A percentile compares a stretch with the other conserved stretches of the same genome.
Evolutionary conservation across 2,888 invertebrate genomes (phyloP).

Genomic region (Meghimatium bilineatum): DNA sequence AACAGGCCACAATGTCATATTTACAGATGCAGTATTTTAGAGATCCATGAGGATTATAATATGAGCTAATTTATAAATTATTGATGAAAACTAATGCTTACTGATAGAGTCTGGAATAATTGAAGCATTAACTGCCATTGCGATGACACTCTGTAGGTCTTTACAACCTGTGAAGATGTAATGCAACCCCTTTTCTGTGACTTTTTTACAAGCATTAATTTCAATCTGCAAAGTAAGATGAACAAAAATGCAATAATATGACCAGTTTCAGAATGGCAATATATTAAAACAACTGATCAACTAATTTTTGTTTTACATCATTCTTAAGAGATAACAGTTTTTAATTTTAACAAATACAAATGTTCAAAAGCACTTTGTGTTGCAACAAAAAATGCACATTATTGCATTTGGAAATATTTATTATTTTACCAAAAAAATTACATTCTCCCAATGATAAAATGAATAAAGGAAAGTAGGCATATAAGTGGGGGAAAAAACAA

Average conservation of each 20-base stretch:
- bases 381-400: background rate
- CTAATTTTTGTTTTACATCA: background rate
- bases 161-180: slow-evolving; percentile 42
- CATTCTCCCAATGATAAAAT: background rate
- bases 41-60: too few species aligned
- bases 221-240: slow-evolving; percentile 54
- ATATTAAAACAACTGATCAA: background rate
- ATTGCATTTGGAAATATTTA: background rate
- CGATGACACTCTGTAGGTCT: slow-evolving; percentile 46
- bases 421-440: background rate
- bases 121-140: slow-evolving; percentile 47
- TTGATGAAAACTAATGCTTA: slow-evolving; percentile 19
- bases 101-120: slow-evolving; percentile 53
- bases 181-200: slow-evolving; percentile 63
- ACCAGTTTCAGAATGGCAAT: background rate
- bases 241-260: background rate
- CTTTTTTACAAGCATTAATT: slow-evolving; percentile 59
- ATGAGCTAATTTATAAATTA: too few species aligned
- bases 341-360: background rate
- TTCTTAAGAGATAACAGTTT: background rate
- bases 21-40: too few species aligned
- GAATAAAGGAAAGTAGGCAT: background rate
- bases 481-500: background rate
- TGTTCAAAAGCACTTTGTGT: background rate
- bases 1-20: too few species aligned